Evolutionary conservation across 2,888 invertebrate species (phyloP), one percentile per base, ranked within the genome.

Genomic region (Cordylochernes scorpioides): DNA sequence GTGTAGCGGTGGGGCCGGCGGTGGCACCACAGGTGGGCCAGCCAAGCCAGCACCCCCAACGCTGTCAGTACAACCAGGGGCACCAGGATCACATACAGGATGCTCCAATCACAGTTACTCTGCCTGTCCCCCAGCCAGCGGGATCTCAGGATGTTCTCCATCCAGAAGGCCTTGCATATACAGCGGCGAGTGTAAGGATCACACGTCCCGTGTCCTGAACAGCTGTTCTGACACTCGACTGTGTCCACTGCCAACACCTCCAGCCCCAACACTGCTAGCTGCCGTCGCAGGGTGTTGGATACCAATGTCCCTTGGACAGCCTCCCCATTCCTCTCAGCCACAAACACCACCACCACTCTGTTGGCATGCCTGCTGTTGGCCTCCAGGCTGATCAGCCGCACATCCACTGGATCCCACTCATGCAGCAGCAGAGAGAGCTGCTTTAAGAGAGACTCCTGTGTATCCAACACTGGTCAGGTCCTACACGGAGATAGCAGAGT

Each of bases 81-180:
- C 7, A 53, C 44, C 24, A 86, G 68, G 42, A 74, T 70, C 22
- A 82, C 78, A 55, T 86, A 84, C 31, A 88, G 62, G 42, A 86
- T 72, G 42, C 84, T 84, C 88, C 88, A 88, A 50, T 75, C 75
- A 51, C 78, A 80, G 55, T 78, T 77, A 6, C 68, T 65, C 47
- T 72, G 70, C 32, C 68, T 64, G 47, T 64, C 61, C 16, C 64
- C 61, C 36, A 65, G 60, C n/a, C n/a, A n/a, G 49, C 65, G 61
- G 33, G 63, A 62, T 27, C 63, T 61, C 37, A 72, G 57, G 18
- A 72, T 59, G 50, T 77, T 73, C 55, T 78, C 72, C 80, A 86
- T 86, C 88, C 88, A 88, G 60, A 86, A 86, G 13, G 82, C 74
- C 55, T 86, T 80, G 54, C 86, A 88, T 45, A 73, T 63, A 48